These are phyloP conservation scores for Andrena dorsata DNA, from an alignment of 2,888 invertebrate genomes.

Conservation along the genomic window DNA sequence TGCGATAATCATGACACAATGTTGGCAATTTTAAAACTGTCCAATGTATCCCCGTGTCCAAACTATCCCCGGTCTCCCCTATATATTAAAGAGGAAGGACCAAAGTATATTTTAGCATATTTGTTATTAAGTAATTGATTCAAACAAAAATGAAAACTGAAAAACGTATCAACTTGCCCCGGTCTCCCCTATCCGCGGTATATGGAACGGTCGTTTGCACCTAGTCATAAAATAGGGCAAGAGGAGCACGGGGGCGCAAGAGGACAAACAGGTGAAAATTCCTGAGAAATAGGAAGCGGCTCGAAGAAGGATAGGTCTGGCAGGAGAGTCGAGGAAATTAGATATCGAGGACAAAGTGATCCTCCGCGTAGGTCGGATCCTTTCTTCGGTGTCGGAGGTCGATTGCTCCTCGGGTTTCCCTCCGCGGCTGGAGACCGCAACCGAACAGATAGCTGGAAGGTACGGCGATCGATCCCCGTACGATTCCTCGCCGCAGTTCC, in stretches of 20 bases:
- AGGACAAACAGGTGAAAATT: slow-evolving; percentile 43
- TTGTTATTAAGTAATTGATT: too few species aligned
- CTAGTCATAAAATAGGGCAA: neutral
- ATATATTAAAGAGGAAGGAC: too few species aligned
- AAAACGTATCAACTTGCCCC: too few species aligned
- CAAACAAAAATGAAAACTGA: too few species aligned
- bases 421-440: slow-evolving; percentile 40
- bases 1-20: too few species aligned
- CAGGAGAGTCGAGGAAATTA: slow-evolving; percentile 49
- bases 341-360: slow-evolving; percentile 60
- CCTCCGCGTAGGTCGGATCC: slow-evolving; percentile 28
- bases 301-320: slow-evolving; percentile 1
- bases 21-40: too few species aligned
- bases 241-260: neutral
- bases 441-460: slow-evolving; percentile 27
- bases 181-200: slow-evolving; percentile 20
- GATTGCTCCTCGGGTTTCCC: slow-evolving; percentile 52
- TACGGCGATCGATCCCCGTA: slow-evolving; percentile 47
- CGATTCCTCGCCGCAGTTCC: slow-evolving; percentile 36
- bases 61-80: too few species aligned
- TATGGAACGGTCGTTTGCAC: neutral
- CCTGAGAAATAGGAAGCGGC: slow-evolving; percentile 27
- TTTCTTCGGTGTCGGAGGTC: slow-evolving; percentile 46
- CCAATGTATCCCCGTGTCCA: too few species aligned
- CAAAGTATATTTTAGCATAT: too few species aligned